Base-by-base conservation (phyloP, 2,113 vertebrate genomes). In the Trichechus manatus region DNA sequence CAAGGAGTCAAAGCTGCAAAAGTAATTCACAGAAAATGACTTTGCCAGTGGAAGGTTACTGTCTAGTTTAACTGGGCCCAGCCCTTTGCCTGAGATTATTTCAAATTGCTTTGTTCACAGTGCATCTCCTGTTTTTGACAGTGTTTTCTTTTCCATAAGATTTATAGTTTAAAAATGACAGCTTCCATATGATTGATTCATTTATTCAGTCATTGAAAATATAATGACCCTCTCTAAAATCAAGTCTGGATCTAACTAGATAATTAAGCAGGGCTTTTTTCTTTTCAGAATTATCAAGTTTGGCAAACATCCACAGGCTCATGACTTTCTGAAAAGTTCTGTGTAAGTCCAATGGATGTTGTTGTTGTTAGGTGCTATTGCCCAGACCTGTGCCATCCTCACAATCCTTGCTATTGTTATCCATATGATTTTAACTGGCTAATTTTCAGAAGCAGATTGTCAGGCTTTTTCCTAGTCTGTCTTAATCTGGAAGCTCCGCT, bases 1-100 rank as follows among this genome's bases (percentile, higher is more conserved):
- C 98, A 98, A 98, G 98, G 97, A 98, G 96, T 97, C 97, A 97
- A 98, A 97, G 96, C 97, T 98, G 93, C 92, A 98, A 96, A 98
- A 98, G 98, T 98, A 97, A 97, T 98, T 98, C 98, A 98, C 83
- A 97, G 95, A 94, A 98, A 98, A 96, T 79, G 77, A 93, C 94
- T 97, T 97, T 97, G 86, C 93, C 96, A 97, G 92, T 96, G 89
- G 86, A 98, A 98, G 96, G 97, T 98, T 96, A 96, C 80, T 97
- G 77, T 86, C 53, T 92, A 95, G 80, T 96, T 98, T 96, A 98
- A 98, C 96, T 98, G 87, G 14, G 96, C 94, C 95, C 33, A 93
- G 68, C 36, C 97, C 87, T 96, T 96, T 98, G 96, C 93, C 90
- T 97, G 90, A 97, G 96, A 98, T 94, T 96, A 98, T 96, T 98